Evolutionary conservation across 2,888 invertebrate species (phyloP).

Genomic region (Drosophila atroscutellata): DNA sequence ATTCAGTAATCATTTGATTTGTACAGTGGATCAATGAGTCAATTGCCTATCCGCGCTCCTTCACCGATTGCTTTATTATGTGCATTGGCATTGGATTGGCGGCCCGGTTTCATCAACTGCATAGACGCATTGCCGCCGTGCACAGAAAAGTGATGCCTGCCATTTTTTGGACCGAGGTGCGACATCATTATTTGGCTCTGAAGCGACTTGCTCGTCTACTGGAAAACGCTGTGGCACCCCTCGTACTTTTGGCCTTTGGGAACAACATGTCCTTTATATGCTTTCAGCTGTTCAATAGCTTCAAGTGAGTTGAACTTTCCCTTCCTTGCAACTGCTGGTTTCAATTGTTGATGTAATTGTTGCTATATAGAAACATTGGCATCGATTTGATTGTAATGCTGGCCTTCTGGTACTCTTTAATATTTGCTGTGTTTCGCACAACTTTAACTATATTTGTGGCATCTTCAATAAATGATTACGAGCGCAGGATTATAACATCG

Average conservation of each 20-base stretch:
- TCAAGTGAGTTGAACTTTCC: constrained; percentile 69
- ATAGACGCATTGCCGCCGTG: constrained; percentile 85
- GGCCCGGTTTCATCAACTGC: constrained; percentile 88
- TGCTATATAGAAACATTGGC: constrained; percentile 75
- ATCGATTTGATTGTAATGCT: constrained; percentile 84
- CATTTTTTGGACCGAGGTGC: constrained; percentile 88
- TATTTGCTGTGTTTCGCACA: constrained; percentile 86
- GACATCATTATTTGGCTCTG: constrained; percentile 89
- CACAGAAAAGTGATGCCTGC: constrained; percentile 84
- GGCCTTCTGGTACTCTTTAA: constrained; percentile 87
- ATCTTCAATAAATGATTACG: constrained; percentile 86
- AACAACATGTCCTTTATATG: constrained; percentile 92
- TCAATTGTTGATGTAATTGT: background rate
- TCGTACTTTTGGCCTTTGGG: constrained; percentile 88
- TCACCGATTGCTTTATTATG: constrained; percentile 90
- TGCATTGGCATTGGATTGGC: constrained; percentile 89
- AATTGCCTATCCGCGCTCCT: constrained; percentile 90
- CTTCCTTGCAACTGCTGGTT: rapidly evolving
- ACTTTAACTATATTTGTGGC: constrained; percentile 86
- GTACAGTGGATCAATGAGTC: constrained; percentile 81
- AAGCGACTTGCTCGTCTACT: constrained; percentile 88
- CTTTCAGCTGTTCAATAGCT: constrained; percentile 88
- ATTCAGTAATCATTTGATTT: background rate
- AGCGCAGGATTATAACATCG: constrained; percentile 85
- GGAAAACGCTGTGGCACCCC: constrained; percentile 87